Base-by-base conservation (phyloP, 2,797 vertebrate genomes). In the Gambusia yucatana region DNA sequence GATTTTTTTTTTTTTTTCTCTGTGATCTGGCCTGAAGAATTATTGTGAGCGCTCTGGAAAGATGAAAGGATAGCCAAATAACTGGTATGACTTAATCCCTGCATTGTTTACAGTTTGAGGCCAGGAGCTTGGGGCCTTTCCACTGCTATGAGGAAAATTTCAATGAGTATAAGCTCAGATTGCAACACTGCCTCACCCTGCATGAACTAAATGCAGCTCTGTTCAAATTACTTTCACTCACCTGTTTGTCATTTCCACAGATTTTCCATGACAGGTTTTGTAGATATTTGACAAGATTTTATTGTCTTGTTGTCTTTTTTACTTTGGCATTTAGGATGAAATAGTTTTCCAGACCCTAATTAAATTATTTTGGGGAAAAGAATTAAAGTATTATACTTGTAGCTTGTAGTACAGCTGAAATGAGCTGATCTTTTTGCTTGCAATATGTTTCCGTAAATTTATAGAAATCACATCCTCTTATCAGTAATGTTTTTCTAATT, bases 21-120 rank as follows among this genome's bases (percentile, higher is more conserved):
- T 63, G 33, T 55, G 78, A 82, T 82, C 73, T 80, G 77, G 79
- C 76, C 78, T 50, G 77, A 87, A 88, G 79, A 87, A 79, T 86
- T 83, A 88, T 84, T 86, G 79, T 78, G 69, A 78, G 81, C 74
- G 63, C 76, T 77, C 75, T 74, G 80, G 74, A 86, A 84, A 90
- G 88, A 92, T 91, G 91, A 90, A 89, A 91, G 87, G 90, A 88
- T 85, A 89, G 82, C 82, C 57, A 86, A 89, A 88, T 90, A 81
- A 89, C 89, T 85, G 88, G 87, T 91, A 76, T 89, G 86, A 90
- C 87, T 88, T 89, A 86, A 91, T 84, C 77, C 63, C 3, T 84
- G 82, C 30, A 14, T 89, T 90, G 88, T 90, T 88, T 88, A 93
- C 61, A 90, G 70, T 88, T 78, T 80, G 85, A 84, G 84, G 84